phyloP scores from a whole-genome alignment of 2,888 invertebrate species.

The Meta bourneti region DNA sequence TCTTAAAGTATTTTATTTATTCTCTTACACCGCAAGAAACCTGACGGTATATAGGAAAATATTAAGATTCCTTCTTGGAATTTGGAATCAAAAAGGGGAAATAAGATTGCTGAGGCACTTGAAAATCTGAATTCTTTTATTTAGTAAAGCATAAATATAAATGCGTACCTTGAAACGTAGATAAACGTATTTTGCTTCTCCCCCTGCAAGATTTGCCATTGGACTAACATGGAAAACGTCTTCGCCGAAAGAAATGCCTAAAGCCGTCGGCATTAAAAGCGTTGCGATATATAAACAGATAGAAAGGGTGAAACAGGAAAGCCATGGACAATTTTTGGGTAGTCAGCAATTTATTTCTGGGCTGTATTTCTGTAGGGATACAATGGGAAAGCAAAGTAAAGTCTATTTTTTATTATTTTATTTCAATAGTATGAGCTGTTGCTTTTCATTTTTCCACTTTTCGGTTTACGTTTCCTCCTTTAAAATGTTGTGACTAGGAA shows the following conservation, averaged over 20 bases:
- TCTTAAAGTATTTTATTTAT: neutral
- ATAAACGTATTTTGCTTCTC: slow-evolving; percentile 16
- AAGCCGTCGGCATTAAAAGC: slow-evolving; percentile 51
- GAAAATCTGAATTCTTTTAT: slow-evolving; percentile 15
- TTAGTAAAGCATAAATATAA: slow-evolving; percentile 35
- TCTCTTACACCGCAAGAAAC: neutral
- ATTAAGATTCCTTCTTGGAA: neutral
- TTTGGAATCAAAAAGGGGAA: neutral
- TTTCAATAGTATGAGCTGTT: neutral
- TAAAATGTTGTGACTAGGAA: neutral
- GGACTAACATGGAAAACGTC: slow-evolving; percentile 37
- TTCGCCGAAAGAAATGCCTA: slow-evolving; percentile 30
- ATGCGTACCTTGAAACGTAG: slow-evolving; percentile 23
- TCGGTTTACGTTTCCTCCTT: slow-evolving; percentile 3
- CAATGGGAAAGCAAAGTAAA: slow-evolving; percentile 15
- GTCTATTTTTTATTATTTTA: slow-evolving; percentile 8
- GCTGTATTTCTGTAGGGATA: slow-evolving; percentile 27
- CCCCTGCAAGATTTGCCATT: neutral
- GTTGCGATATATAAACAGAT: slow-evolving; percentile 47
- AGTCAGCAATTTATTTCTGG: slow-evolving; percentile 62
- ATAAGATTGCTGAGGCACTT: slow-evolving; percentile 3
- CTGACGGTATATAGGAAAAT: neutral
- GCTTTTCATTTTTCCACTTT: slow-evolving; percentile 17
- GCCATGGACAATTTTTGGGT: slow-evolving; percentile 41
- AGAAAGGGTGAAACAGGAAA: slow-evolving; percentile 44